A percentile compares a stretch with the other conserved stretches of the same genome.
These are phyloP conservation scores for Harpagifer antarcticus DNA, from an alignment of 2,797 vertebrate species.

Conservation along the genomic window DNA sequence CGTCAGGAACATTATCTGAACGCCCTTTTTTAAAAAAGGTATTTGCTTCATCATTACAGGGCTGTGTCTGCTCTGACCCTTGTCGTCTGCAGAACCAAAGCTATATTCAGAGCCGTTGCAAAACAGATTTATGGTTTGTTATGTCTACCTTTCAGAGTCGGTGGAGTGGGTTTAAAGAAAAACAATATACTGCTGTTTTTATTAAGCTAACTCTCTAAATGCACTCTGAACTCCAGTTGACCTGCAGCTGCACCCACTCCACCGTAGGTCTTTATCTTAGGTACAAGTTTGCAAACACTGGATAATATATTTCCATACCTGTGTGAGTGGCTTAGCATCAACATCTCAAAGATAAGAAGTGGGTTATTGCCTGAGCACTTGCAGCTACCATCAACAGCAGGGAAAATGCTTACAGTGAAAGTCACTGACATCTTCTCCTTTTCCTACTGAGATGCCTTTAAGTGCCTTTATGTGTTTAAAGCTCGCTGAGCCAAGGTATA, in stretches of 20 bases:
- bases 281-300: background rate
- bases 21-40: constrained; percentile 34
- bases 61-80: constrained; percentile 46
- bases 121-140: constrained; percentile 42
- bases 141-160: constrained; percentile 20
- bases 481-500: background rate
- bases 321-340: background rate
- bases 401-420: constrained; percentile 1
- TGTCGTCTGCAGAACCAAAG: constrained; percentile 21
- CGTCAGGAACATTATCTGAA: constrained; percentile 27
- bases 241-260: constrained; percentile 25
- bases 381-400: background rate
- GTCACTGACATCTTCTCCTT: background rate
- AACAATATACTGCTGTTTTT: constrained; percentile 42
- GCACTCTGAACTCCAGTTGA: constrained; percentile 36
- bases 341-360: background rate
- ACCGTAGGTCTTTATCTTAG: background rate
- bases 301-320: background rate
- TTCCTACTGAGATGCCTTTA: constrained; percentile 28
- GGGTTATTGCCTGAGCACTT: background rate
- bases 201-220: constrained; percentile 14
- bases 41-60: constrained; percentile 62
- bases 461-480: background rate
- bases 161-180: constrained; percentile 15
- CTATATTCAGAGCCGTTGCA: constrained; percentile 16